Conservation (phyloP, 2,113 vertebrate species). For the Ahaetulla prasina region DNA sequence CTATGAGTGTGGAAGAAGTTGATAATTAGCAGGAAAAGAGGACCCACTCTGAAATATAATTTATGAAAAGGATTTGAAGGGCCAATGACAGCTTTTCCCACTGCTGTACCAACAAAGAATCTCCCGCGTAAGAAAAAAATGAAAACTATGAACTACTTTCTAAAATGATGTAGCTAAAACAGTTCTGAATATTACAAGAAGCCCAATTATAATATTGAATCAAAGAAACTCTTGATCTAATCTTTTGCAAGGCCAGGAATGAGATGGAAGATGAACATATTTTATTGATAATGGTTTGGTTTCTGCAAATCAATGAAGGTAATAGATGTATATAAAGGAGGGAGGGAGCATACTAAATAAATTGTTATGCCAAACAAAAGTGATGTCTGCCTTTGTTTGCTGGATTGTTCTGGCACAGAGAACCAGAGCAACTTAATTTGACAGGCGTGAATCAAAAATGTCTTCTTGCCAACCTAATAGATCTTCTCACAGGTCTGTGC, state of each 20-base stretch:
- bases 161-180: background rate
- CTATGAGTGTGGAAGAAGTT: background rate
- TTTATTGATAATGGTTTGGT: constrained; percentile 18
- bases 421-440: background rate
- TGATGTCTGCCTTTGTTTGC: constrained; percentile 38
- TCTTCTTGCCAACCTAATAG: constrained; percentile 37
- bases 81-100: accelerated
- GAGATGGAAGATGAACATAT: constrained; percentile 2
- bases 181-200: constrained; percentile 23
- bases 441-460: background rate
- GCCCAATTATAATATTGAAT: background rate
- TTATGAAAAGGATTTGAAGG: background rate
- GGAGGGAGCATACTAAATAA: background rate
- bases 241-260: background rate
- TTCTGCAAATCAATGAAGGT: background rate
- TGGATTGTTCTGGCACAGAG: background rate
- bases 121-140: background rate
- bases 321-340: background rate
- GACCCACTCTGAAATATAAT: background rate
- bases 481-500: constrained; percentile 17
- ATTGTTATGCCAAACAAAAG: constrained; percentile 1
- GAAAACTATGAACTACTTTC: background rate
- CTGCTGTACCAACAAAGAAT: background rate
- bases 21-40: background rate
- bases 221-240: constrained; percentile 14